These are phyloP conservation scores for Pantelozetes paolii DNA, from an alignment of 2,888 invertebrate genomes.

Conservation along the genomic window DNA sequence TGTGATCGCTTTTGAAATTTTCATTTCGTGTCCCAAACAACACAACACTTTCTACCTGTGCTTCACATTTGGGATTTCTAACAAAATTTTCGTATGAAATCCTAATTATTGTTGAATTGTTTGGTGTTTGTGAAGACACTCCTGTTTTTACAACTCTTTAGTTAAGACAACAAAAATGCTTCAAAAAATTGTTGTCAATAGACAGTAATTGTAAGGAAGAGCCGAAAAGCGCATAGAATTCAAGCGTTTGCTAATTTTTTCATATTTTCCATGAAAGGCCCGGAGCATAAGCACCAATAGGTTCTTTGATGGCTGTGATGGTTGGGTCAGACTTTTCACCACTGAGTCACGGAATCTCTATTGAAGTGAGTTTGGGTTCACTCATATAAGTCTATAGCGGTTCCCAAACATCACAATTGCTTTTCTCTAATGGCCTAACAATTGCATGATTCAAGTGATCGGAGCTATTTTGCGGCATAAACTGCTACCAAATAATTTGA, in stretches of 20 bases:
- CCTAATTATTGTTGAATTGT: constrained; percentile 10
- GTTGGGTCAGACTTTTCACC: not conserved
- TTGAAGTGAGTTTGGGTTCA: constrained; percentile 18
- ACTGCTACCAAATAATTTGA: constrained; percentile 29
- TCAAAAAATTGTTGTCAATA: constrained; percentile 18
- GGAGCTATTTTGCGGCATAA: constrained; percentile 17
- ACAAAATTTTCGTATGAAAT: not conserved
- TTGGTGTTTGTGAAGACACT: constrained; percentile 20
- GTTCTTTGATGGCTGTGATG: not conserved
- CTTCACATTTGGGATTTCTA: not conserved
- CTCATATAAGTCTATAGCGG: constrained; percentile 2
- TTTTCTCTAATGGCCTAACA: constrained; percentile 17
- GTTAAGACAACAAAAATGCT: constrained; percentile 28
- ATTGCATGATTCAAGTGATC: constrained; percentile 28
- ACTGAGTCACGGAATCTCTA: constrained; percentile 24
- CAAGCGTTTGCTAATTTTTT: constrained; percentile 8
- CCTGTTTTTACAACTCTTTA: constrained; percentile 37
- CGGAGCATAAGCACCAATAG: constrained; percentile 16
- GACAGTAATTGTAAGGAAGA: not conserved
- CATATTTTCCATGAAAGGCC: constrained; percentile 27
- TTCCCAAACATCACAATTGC: constrained; percentile 6
- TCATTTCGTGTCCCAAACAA: no score
- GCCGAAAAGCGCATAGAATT: not conserved
- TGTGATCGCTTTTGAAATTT: no score
- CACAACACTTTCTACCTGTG: not conserved